Evolutionary conservation across 2,113 vertebrate species (phyloP), one percentile per base, ranked within the genome.

Genomic region (Lampris incognitus): DNA sequence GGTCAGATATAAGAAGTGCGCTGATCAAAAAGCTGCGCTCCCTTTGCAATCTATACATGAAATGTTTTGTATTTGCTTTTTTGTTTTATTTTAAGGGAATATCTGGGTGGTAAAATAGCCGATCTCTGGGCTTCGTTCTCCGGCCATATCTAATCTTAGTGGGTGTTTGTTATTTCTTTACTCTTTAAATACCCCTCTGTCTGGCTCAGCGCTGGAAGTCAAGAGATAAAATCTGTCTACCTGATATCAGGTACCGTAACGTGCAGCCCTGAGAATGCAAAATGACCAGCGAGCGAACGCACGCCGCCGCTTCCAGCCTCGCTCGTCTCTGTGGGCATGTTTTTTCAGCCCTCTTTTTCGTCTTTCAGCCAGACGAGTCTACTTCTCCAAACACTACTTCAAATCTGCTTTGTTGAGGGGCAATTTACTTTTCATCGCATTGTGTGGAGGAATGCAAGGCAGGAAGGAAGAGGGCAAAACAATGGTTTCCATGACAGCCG

Each of bases 361-460:
- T 92, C 92, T 92, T 89, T 92, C 91, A 92, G 75, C 74, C 36
- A 5, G 48, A 65, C 54, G 60, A 81, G 71, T 91, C 90, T 84
- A 83, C 89, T 88, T 91, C 85, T 92, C 78, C 84, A 78, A 88
- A 89, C 85, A 84, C 69, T 72, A 76, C 87, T 89, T 72, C 66
- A 87, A 24, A 78, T 88, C 79, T 83, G 87, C 89, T 94, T 92
- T 93, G 92, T 93, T 81, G 80, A 87, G 90, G 87, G 83, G 90
- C 90, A 91, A 92, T 95, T 94, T 93, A 85, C 89, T 93, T 93
- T 93, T 93, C 93, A 92, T 89, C 92, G 65, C 88, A 87, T 91
- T 89, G 86, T 93, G 87, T 39, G 56, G 77, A 92, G 91, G 93
- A 94, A 94, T 94, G 93, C 86, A 82, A 90, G 88, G 82, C 90